A percentile compares a stretch with the other conserved stretches of the same genome.
Evolutionary conservation across 2,888 invertebrate species (phyloP).

Genomic region (Lasioglossum lativentre): DNA sequence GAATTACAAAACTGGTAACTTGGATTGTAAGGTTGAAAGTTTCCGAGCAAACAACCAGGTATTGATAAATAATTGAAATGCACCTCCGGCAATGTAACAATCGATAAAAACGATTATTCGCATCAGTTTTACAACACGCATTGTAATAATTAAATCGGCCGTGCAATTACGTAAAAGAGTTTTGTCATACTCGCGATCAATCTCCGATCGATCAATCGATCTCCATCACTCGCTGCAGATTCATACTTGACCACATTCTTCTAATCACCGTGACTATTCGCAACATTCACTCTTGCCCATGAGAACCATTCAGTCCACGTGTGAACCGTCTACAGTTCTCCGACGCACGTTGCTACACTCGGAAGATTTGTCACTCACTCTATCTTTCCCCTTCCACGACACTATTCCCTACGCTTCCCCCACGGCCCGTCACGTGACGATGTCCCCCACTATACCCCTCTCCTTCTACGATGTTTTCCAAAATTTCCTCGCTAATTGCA

Average conservation of each 20-base stretch:
- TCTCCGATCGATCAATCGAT: neutral
- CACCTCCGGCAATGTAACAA: neutral
- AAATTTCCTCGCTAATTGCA: too few relatives aligned
- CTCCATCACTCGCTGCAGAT: neutral
- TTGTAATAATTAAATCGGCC: neutral
- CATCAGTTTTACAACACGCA: neutral
- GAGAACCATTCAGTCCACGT: neutral
- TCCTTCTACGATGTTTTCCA: too few relatives aligned
- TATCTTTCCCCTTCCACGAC: too few relatives aligned
- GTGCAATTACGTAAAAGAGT: too few relatives aligned
- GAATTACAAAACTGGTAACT: too few relatives aligned
- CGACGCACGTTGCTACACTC: neutral
- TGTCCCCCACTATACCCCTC: too few relatives aligned
- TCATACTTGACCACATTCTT: conserved; percentile 6
- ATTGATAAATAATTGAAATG: too few relatives aligned
- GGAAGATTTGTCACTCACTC: too few relatives aligned
- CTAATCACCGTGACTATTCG: neutral
- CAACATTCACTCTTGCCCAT: conserved; percentile 3
- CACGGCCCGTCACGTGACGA: too few relatives aligned
- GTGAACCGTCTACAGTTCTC: neutral
- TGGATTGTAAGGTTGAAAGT: too few relatives aligned
- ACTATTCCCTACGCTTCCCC: too few relatives aligned
- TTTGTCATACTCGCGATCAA: neutral
- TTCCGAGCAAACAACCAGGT: too few relatives aligned
- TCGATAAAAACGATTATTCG: neutral